Evolutionary conservation across 1,140 invertebrate species (phyloP).

Genomic region (Sogatella furcifera): DNA sequence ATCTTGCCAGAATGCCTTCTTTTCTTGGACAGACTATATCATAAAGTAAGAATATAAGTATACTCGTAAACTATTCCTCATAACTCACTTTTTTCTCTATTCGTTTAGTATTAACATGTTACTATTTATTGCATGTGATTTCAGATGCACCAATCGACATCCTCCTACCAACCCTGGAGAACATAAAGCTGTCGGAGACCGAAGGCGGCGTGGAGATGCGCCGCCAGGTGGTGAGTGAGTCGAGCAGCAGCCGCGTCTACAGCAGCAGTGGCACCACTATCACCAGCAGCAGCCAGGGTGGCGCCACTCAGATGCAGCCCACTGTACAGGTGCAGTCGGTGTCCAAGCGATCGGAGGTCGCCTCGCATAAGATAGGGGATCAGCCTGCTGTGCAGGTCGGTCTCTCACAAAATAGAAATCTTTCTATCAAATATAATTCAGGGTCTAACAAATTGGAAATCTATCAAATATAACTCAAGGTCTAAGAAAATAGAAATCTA

Average conservation of each 20-base stretch:
- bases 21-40: no score
- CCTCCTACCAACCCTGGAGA: conserved; percentile 12
- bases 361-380: conserved; percentile 26
- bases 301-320: conserved; percentile 22
- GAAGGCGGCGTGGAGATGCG: conserved; percentile 31
- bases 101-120: no score
- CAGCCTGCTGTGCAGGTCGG: conserved; percentile 27
- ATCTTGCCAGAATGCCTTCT: no score
- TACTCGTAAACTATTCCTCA: no score
- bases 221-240: conserved; percentile 34
- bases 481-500: no score
- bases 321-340: conserved; percentile 32
- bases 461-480: no score
- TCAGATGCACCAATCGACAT: conserved; percentile 14
- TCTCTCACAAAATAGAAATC: no score
- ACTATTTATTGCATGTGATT: no score
- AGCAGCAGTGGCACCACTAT: background rate
- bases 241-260: conserved; percentile 27
- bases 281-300: conserved; percentile 8
- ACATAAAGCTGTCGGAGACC: conserved; percentile 14
- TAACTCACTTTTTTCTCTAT: no score
- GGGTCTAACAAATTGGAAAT: no score
- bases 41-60: no score
- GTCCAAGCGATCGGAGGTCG: conserved; percentile 28
- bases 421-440: no score